A percentile compares a stretch with the other conserved stretches of the same genome.
Conservation (phyloP, 2,888 invertebrate species). For the Idaea biselata region DNA sequence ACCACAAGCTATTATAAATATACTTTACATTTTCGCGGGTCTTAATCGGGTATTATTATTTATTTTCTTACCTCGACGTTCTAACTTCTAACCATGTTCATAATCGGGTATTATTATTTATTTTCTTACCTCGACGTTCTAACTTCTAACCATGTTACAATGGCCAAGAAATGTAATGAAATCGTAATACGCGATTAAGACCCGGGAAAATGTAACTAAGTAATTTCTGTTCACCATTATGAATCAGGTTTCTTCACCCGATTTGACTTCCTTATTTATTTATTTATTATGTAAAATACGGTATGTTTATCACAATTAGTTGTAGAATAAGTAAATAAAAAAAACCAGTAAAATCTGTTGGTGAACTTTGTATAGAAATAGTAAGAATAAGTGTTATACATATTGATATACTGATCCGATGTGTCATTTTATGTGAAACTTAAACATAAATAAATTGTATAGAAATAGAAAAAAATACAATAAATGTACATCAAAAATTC, state of each 20-base stretch:
- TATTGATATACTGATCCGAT: background rate
- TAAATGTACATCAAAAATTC: background rate
- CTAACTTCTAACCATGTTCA: no score
- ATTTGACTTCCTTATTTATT: slow-evolving; percentile 53
- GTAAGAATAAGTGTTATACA: slow-evolving; percentile 62
- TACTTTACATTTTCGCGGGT: no score
- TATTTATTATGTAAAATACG: slow-evolving; percentile 46
- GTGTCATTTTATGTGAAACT: background rate
- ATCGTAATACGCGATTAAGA: no score
- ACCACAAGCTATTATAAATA: no score
- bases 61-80: no score
- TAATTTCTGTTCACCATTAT: no score
- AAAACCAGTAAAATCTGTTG: slow-evolving; percentile 49
- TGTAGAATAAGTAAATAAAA: slow-evolving; percentile 9
- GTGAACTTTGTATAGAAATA: slow-evolving; percentile 34
- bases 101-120: no score
- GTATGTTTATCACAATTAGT: slow-evolving; percentile 22
- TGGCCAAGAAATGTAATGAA: no score
- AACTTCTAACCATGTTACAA: no score
- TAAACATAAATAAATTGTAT: slow-evolving; percentile 4
- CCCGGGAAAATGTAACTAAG: no score
- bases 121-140: no score
- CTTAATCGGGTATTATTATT: no score
- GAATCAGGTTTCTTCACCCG: background rate
- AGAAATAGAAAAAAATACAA: background rate